These are phyloP conservation scores for Neodiprion virginianus DNA, from an alignment of 1,140 invertebrate genomes.

Conservation along the genomic window DNA sequence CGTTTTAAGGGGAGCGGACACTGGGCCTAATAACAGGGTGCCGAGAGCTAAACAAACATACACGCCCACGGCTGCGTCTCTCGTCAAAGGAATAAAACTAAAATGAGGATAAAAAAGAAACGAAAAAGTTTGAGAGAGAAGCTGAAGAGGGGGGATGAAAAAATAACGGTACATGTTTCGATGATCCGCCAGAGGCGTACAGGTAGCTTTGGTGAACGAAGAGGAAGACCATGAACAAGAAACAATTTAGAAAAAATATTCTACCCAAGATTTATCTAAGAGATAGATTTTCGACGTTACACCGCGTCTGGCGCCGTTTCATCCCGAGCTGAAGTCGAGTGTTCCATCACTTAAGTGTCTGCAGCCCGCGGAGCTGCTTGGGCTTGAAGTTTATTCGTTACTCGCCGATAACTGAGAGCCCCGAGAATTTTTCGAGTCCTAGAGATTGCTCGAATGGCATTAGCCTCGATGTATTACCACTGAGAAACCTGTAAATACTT, in stretches of 20 bases:
- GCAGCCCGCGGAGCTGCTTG: not conserved
- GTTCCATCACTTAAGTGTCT: not conserved
- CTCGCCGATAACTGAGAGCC: too few relatives aligned
- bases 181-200: slow-evolving; percentile 22
- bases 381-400: not conserved
- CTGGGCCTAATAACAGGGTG: slow-evolving; percentile 58
- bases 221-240: too few relatives aligned
- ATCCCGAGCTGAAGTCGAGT: not conserved
- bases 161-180: slow-evolving; percentile 11
- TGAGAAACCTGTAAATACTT: not conserved
- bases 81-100: slow-evolving; percentile 28
- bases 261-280: not conserved
- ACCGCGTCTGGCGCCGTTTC: not conserved
- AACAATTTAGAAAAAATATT: not conserved
- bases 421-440: too few relatives aligned
- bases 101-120: slow-evolving; percentile 33
- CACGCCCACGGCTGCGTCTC: slow-evolving; percentile 57
- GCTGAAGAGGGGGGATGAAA: slow-evolving; percentile 17
- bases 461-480: not conserved
- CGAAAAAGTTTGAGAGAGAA: slow-evolving; percentile 23
- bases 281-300: not conserved
- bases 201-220: not conserved
- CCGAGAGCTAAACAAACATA: slow-evolving; percentile 59
- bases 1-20: slow-evolving; percentile 4
- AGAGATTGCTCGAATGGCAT: too few relatives aligned